phyloP scores from a whole-genome alignment of 2,113 vertebrate genomes.

The Channa argus region DNA sequence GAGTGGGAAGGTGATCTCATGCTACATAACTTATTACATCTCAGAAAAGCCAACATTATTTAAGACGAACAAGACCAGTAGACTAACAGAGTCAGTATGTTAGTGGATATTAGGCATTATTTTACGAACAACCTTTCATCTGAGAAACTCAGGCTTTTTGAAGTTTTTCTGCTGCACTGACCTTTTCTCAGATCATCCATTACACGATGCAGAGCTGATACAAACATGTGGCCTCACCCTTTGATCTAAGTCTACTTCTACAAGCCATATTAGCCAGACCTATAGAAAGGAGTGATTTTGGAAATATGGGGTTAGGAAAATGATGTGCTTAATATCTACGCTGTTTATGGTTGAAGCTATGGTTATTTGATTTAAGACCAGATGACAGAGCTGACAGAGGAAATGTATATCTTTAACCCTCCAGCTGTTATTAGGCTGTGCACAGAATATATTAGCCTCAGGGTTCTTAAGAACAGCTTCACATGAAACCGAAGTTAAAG shows the following conservation, averaged over 20 bases:
- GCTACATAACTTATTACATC: conserved; percentile 29
- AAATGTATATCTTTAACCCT: too few relatives aligned
- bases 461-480: too few relatives aligned
- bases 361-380: too few relatives aligned
- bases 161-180: conserved; percentile 7
- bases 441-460: too few relatives aligned
- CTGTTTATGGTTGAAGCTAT: too few relatives aligned
- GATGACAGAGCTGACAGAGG: too few relatives aligned
- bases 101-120: conserved; percentile 25
- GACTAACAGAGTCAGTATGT: not conserved
- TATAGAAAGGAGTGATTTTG: too few relatives aligned
- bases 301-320: too few relatives aligned
- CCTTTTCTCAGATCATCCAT: conserved; percentile 25
- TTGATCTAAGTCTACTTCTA: not conserved
- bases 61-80: conserved; percentile 16
- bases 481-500: too few relatives aligned
- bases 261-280: not conserved
- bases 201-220: not conserved
- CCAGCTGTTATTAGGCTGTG: too few relatives aligned
- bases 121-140: conserved; percentile 34
- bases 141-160: not conserved
- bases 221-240: conserved; percentile 14
- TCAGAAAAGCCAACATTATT: not conserved
- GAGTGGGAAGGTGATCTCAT: conserved; percentile 21
- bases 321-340: too few relatives aligned